A percentile compares a stretch with the other conserved stretches of the same genome.
Conservation (phyloP, 2,113 vertebrate species). For the Sigmodon hispidus region DNA sequence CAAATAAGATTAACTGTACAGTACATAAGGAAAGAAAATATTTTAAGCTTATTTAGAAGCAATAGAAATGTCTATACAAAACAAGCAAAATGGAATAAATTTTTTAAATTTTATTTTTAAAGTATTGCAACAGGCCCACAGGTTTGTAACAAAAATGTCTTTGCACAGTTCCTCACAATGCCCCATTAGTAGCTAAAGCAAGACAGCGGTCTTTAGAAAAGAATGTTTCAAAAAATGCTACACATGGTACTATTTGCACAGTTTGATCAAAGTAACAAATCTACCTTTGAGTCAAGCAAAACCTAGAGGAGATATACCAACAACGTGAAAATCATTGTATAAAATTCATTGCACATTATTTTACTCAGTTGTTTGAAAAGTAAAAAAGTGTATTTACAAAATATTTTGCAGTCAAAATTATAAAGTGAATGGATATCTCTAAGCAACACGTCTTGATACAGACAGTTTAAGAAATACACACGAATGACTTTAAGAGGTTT, state of each 20-base stretch:
- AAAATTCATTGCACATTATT: slow-evolving; percentile 93
- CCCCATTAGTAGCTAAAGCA: slow-evolving; percentile 90
- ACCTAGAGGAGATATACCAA: slow-evolving; percentile 88
- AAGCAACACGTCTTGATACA: slow-evolving; percentile 86
- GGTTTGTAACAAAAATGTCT: slow-evolving; percentile 92
- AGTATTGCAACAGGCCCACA: slow-evolving; percentile 99
- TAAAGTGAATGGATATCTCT: slow-evolving; percentile 87
- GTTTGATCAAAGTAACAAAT: slow-evolving; percentile 89
- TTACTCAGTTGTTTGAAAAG: slow-evolving; percentile 92
- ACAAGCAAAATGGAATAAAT: slow-evolving; percentile 93
- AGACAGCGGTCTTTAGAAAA: slow-evolving; percentile 90
- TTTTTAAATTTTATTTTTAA: slow-evolving; percentile 90
- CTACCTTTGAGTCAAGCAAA: slow-evolving; percentile 89
- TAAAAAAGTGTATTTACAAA: slow-evolving; percentile 94
- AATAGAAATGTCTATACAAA: slow-evolving; percentile 94
- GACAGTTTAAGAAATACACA: slow-evolving; percentile 87
- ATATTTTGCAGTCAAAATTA: slow-evolving; percentile 90
- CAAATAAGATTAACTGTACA: slow-evolving; percentile 90
- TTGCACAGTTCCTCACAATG: slow-evolving; percentile 90
- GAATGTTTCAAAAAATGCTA: slow-evolving; percentile 90
- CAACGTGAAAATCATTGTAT: slow-evolving; percentile 90
- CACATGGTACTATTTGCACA: slow-evolving; percentile 90
- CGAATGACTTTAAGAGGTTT: slow-evolving; percentile 83
- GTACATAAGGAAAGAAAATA: slow-evolving; percentile 88
- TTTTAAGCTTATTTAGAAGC: slow-evolving; percentile 93